phyloP scores from a whole-genome alignment of 2,888 invertebrate genomes.

The Pammene aurita region DNA sequence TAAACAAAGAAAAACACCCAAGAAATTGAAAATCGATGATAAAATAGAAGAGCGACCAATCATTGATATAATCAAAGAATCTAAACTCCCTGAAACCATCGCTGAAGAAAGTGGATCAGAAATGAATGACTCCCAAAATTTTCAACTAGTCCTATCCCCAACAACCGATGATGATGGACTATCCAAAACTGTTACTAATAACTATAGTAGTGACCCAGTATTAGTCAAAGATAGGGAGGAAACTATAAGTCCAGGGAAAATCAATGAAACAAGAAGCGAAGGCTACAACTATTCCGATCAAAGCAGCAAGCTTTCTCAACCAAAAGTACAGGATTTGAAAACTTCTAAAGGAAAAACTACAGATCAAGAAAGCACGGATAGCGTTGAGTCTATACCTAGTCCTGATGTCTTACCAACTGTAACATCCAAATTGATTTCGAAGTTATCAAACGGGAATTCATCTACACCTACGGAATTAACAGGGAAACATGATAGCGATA shows the following conservation, averaged over 20 bases:
- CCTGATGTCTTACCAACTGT: slow-evolving; percentile 68
- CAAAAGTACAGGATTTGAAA: slow-evolving; percentile 54
- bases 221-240: slow-evolving; percentile 60
- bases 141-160: slow-evolving; percentile 70
- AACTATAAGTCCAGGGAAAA: slow-evolving; percentile 57
- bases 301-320: slow-evolving; percentile 58
- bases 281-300: slow-evolving; percentile 65
- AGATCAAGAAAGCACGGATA: slow-evolving; percentile 77
- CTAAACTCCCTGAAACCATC: slow-evolving; percentile 62
- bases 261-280: slow-evolving; percentile 63
- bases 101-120: slow-evolving; percentile 61
- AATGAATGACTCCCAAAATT: slow-evolving; percentile 73
- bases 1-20: slow-evolving; percentile 60
- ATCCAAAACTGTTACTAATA: slow-evolving; percentile 46
- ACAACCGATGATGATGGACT: slow-evolving; percentile 54
- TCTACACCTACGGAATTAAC: slow-evolving; percentile 72
- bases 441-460: slow-evolving; percentile 77
- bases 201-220: slow-evolving; percentile 65
- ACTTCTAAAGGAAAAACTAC: slow-evolving; percentile 60
- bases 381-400: slow-evolving; percentile 65
- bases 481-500: slow-evolving; percentile 64
- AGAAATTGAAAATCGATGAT: slow-evolving; percentile 52
- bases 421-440: slow-evolving; percentile 72
- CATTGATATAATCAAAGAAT: slow-evolving; percentile 63
- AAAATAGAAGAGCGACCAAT: slow-evolving; percentile 56